These are phyloP conservation scores for Pseudococcus viburni DNA, from an alignment of 2,888 invertebrate species.

Conservation along the genomic window DNA sequence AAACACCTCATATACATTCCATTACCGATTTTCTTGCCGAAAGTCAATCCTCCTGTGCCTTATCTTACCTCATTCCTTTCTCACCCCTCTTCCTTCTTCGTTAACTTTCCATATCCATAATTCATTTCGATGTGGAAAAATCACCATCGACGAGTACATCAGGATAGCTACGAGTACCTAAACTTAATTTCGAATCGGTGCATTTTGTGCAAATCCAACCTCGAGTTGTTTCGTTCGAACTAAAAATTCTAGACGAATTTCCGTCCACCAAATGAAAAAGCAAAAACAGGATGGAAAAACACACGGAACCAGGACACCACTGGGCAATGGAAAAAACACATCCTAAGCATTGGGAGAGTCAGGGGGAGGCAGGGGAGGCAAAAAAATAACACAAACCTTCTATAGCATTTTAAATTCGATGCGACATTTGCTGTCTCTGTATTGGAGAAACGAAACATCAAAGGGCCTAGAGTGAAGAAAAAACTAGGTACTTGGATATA, in stretches of 20 bases:
- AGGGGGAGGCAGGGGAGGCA: not conserved
- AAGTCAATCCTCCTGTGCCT: not conserved
- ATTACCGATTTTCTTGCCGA: not conserved
- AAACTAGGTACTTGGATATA: not conserved
- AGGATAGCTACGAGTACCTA: too few relatives aligned
- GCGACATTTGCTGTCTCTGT: not conserved
- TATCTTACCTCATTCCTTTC: not conserved
- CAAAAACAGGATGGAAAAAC: not conserved
- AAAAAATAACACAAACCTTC: not conserved
- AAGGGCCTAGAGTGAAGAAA: not conserved
- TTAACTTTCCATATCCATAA: not conserved
- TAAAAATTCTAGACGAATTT: not conserved
- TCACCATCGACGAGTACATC: not conserved
- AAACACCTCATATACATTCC: slow-evolving; percentile 11
- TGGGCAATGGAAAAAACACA: not conserved
- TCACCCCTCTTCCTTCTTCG: not conserved
- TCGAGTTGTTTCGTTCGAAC: not conserved
- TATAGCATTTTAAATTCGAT: slow-evolving; percentile 5
- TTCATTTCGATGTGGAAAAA: not conserved
- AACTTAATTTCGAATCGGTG: too few relatives aligned
- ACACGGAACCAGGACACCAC: not conserved
- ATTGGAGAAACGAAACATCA: slow-evolving; percentile 8
- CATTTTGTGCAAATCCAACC: too few relatives aligned
- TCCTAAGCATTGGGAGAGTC: not conserved
- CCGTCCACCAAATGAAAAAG: not conserved